Percentiles rank a stretch among this genome's conserved stretches.
Evolutionary conservation across 2,797 vertebrate genomes (phyloP).

Genomic region (Propithecus perrieri): DNA sequence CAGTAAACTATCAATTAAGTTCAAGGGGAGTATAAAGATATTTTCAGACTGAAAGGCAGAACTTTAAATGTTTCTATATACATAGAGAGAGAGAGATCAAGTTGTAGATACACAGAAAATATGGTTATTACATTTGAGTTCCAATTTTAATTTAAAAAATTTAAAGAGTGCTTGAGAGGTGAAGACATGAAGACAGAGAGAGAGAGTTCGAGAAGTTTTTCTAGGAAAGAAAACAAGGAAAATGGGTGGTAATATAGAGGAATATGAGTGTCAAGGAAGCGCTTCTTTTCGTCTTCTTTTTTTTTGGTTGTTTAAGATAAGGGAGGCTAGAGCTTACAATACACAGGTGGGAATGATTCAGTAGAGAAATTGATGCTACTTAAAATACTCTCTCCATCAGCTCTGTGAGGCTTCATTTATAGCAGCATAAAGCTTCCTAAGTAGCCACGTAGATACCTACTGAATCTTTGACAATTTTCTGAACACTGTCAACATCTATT

Average conservation of each 20-base stretch:
- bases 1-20: constrained; percentile 26
- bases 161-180: background rate
- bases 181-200: background rate
- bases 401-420: background rate
- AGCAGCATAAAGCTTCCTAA: background rate
- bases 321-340: background rate
- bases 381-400: background rate
- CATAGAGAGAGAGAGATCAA: background rate
- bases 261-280: background rate
- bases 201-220: background rate
- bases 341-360: background rate
- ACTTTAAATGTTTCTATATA: background rate
- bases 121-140: background rate
- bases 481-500: background rate
- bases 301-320: background rate
- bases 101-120: background rate
- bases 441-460: background rate
- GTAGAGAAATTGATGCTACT: background rate
- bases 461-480: background rate
- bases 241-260: background rate
- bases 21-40: background rate
- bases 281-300: background rate
- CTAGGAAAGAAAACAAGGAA: background rate
- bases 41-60: constrained; percentile 6
- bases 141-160: background rate